Evolutionary conservation across 2,888 invertebrate genomes (phyloP), one percentile per base, ranked within the genome.

Genomic region (Lysandra bellargus): DNA sequence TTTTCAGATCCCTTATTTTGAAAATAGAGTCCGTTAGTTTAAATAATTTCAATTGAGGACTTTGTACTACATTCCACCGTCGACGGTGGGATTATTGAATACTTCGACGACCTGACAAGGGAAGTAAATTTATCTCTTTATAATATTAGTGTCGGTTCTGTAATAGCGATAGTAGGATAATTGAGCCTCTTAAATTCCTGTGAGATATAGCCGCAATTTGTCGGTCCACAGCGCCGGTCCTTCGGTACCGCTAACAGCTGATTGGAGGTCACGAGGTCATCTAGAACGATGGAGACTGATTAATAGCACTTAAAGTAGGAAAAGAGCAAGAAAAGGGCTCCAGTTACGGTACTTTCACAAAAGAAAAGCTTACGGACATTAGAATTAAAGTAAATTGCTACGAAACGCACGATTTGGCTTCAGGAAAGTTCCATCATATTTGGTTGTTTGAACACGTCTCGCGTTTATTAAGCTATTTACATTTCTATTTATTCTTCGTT

Each of bases 141-240:
- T 64, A 64, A 64, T 69, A 69, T 69, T 14, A 69, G 69, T 33
- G 69, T 69, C 69, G 33, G 69, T 33, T 23, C 53, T 53, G 40
- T 76, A 76, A 76, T 76, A 76, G 76, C 76, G 49, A 53, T 49
- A 53, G 53, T 53, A 76, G 44, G 49, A 76, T 53, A 76, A 76
- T 74, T 74, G 73, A 30, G 76, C 44, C 44, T 44, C 49, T 74
- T 74, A 74, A 74, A 74, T 74, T 23, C 49, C 74, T 33, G 30
- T 53, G 53, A 76, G 76, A 49, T 30, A 76, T 74, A 49, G 74
- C 76, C 30, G 76, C 76, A 76, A 76, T 76, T 76, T 76, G 30
- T 53, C 30, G 76, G 44, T 72, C 37, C 40, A 72, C 72, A 72
- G 76, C 75, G 75, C 44, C 49, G 75, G 49, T 76, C 53, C 30